phyloP scores from a whole-genome alignment of 2,888 invertebrate species.

The Thereva unica region DNA sequence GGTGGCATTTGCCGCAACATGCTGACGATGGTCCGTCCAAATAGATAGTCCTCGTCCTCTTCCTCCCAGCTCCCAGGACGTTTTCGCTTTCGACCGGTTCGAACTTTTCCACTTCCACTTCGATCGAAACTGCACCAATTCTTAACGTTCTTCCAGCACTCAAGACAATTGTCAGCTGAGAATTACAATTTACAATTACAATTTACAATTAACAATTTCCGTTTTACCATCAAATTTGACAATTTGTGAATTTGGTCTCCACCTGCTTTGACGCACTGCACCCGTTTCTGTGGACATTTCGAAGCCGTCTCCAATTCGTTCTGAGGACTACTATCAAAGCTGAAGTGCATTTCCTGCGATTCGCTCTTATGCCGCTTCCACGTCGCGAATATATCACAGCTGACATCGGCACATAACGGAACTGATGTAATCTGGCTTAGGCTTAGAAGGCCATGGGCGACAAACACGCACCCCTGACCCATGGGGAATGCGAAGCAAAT shows the following conservation, averaged over 20 bases:
- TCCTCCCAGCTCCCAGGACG: constrained; percentile 19
- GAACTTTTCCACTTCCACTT: background rate
- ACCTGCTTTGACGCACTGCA: background rate
- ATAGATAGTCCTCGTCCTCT: constrained; percentile 37
- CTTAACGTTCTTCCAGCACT: constrained; percentile 2
- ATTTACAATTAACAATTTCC: background rate
- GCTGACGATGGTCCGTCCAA: constrained; percentile 35
- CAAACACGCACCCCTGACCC: too few species aligned
- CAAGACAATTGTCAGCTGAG: constrained; percentile 10
- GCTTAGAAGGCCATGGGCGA: too few species aligned
- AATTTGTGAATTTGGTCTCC: constrained; percentile 15
- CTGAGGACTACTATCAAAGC: too few species aligned
- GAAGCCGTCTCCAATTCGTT: constrained; percentile 1
- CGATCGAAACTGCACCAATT: constrained; percentile 4
- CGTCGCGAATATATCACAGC: too few species aligned
- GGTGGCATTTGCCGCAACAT: constrained; percentile 34
- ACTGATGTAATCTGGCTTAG: too few species aligned
- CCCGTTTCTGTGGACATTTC: constrained; percentile 14
- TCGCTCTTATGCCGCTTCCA: too few species aligned
- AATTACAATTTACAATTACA: background rate
- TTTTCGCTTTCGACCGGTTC: too few species aligned
- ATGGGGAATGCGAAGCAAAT: too few species aligned
- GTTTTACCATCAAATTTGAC: constrained; percentile 3
- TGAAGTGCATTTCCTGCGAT: too few species aligned
- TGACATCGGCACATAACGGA: too few species aligned